A percentile compares a stretch with the other conserved stretches of the same genome.
Conservation (phyloP, 2,888 invertebrate genomes). For the Agrochola lota region DNA sequence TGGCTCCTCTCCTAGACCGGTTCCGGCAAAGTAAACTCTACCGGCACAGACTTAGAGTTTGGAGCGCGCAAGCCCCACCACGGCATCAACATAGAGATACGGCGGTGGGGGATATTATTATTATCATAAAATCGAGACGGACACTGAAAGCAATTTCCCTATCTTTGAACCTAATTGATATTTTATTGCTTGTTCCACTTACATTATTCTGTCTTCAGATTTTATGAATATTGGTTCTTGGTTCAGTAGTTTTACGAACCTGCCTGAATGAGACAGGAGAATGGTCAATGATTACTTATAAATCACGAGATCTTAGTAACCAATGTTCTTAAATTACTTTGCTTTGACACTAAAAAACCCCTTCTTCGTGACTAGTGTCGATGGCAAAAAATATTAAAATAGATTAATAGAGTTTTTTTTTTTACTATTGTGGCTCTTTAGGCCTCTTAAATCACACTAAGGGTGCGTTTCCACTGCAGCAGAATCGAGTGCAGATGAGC, state of each 20-base stretch:
- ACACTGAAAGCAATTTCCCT: slow-evolving; percentile 1
- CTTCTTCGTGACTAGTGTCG: not conserved
- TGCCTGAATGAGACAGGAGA: too few species aligned
- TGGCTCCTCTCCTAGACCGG: too few species aligned
- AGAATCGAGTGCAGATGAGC: too few species aligned
- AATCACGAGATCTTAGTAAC: not conserved
- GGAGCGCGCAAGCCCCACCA: too few species aligned
- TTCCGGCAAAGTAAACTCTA: too few species aligned
- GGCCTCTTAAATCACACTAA: not conserved
- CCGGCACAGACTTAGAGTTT: too few species aligned
- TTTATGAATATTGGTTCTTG: not conserved
- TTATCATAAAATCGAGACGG: not conserved
- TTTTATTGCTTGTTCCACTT: slow-evolving; percentile 17
- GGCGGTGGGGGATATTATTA: not conserved
- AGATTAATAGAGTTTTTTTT: not conserved
- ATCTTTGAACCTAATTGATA: not conserved
- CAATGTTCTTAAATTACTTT: not conserved
- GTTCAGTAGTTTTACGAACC: slow-evolving; percentile 7
- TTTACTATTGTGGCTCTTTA: not conserved
- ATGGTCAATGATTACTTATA: not conserved
- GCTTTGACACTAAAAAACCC: not conserved
- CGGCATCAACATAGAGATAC: too few species aligned
- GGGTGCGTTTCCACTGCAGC: not conserved
- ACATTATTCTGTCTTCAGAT: not conserved
- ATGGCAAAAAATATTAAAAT: not conserved